Evolutionary conservation across 2,888 invertebrate genomes (phyloP).

Genomic region (Leptopilina drosophilae): DNA sequence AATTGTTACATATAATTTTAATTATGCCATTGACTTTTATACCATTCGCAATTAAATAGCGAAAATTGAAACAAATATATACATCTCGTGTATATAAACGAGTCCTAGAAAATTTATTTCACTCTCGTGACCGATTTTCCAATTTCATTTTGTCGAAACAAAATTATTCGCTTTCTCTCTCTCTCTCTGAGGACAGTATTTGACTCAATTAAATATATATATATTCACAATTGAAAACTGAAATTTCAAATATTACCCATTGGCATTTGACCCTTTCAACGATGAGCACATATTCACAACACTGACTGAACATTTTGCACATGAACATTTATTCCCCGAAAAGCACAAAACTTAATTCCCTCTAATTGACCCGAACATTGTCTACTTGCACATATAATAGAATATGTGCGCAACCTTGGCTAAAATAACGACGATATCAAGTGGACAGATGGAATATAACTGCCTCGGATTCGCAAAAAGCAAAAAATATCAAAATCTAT

Average conservation of each 20-base stretch:
- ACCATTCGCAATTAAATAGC: too few species aligned
- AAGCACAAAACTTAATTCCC: neutral
- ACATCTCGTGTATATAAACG: too few species aligned
- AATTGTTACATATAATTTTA: too few species aligned
- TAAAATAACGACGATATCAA: neutral
- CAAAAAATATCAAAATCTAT: neutral
- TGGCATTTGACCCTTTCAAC: neutral
- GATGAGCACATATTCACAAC: constrained; percentile 10
- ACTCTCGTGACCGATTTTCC: too few species aligned
- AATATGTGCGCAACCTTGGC: neutral
- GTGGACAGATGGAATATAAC: constrained; percentile 22
- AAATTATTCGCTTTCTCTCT: too few species aligned
- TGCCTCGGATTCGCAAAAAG: neutral
- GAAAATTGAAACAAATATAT: too few species aligned
- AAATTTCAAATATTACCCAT: neutral
- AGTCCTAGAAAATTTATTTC: too few species aligned
- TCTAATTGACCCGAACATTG: neutral
- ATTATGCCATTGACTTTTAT: too few species aligned
- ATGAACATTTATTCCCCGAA: neutral
- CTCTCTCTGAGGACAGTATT: neutral
- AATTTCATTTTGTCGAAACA: too few species aligned
- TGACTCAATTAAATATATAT: neutral
- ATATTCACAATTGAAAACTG: too few species aligned
- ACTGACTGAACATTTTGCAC: constrained; percentile 14
- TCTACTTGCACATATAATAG: neutral